Evolutionary conservation across 2,113 vertebrate species (phyloP).

Genomic region (Triplophysa rosa): DNA sequence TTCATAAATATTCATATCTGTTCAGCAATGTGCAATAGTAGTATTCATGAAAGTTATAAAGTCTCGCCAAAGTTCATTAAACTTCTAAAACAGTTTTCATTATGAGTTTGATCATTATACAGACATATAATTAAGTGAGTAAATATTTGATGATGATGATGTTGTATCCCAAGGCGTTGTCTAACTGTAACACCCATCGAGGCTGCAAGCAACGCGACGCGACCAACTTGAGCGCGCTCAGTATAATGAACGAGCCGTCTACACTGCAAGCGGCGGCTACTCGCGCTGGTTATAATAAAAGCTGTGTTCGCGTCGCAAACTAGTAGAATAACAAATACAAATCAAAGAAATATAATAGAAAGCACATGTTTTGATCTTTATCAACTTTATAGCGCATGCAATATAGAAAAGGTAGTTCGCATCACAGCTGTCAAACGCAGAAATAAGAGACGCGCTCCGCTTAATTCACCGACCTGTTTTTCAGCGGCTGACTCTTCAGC

Average conservation of each 20-base stretch:
- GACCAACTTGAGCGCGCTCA: conserved; percentile 19
- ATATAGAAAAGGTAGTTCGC: not conserved
- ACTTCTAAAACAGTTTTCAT: not conserved
- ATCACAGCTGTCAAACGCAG: not conserved
- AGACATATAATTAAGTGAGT: conserved; percentile 41
- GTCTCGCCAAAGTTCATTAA: not conserved
- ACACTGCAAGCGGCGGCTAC: not conserved
- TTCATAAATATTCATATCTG: too few species aligned
- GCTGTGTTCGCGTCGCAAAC: not conserved
- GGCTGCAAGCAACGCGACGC: conserved; percentile 30
- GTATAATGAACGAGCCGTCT: not conserved
- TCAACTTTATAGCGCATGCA: not conserved
- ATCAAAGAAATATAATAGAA: not conserved
- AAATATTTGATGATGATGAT: conserved; percentile 72
- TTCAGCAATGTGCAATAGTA: not conserved
- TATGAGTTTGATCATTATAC: not conserved
- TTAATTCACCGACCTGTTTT: conserved; percentile 83
- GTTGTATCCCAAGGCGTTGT: conserved; percentile 57
- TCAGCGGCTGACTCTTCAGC: conserved; percentile 91
- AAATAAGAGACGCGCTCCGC: not conserved
- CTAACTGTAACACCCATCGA: conserved; percentile 57
- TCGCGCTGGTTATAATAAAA: not conserved
- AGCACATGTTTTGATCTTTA: not conserved
- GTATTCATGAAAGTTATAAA: not conserved
- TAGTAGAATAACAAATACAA: not conserved